Conservation (phyloP, 2,888 invertebrate species). For the Nematopogon swammerdamellus region DNA sequence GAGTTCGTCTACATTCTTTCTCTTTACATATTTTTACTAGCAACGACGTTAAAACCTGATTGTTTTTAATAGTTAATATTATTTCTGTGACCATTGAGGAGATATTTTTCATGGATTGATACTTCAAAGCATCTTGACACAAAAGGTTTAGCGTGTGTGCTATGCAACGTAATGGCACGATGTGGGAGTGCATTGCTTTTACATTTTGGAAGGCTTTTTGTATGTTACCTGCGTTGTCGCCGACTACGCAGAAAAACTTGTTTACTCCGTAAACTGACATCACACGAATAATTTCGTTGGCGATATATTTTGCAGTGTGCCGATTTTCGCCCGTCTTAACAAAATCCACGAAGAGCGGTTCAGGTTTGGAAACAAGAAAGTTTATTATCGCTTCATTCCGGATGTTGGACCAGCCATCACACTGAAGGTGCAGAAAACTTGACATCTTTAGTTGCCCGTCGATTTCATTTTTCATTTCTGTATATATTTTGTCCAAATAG, state of each 20-base stretch:
- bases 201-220: conserved; percentile 11
- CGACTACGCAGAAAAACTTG: conserved; percentile 10
- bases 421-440: too few species aligned
- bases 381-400: too few species aligned
- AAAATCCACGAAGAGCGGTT: conserved; percentile 9
- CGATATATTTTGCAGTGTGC: conserved; percentile 9
- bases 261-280: conserved; percentile 7
- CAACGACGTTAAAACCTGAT: too few species aligned
- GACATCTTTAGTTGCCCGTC: too few species aligned
- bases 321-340: conserved; percentile 7
- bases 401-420: too few species aligned
- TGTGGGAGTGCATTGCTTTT: conserved; percentile 1
- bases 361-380: too few species aligned
- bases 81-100: conserved; percentile 1
- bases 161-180: conserved; percentile 8
- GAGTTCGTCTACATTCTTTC: neutral
- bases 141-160: conserved; percentile 11
- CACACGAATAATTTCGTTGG: conserved; percentile 9
- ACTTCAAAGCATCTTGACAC: conserved; percentile 8
- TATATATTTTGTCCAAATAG: too few species aligned
- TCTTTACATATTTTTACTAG: neutral
- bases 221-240: conserved; percentile 11
- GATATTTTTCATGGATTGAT: neutral
- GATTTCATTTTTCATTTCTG: too few species aligned
- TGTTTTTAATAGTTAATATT: too few species aligned